A percentile compares a stretch with the other conserved stretches of the same genome.
Conservation (phyloP, 2,888 invertebrate species). For the Pseudococcus longispinus region DNA sequence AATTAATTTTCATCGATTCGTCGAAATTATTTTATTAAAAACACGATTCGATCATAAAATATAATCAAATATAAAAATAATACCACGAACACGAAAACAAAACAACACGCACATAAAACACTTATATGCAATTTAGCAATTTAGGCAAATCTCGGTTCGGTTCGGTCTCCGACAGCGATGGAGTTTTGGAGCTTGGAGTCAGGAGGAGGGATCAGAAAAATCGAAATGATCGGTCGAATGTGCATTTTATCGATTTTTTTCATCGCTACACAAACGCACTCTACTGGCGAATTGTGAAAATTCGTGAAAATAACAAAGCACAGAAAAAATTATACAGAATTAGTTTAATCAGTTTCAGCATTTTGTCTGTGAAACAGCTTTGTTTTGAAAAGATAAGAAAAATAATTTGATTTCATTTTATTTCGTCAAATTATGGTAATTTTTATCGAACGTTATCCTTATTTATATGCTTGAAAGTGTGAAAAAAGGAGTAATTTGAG, state of each 20-base stretch:
- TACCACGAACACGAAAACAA: constrained; percentile 32
- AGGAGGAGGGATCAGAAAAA: background rate
- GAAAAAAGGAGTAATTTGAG: background rate
- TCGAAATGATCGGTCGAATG: constrained; percentile 4
- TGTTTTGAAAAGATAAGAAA: background rate
- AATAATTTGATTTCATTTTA: background rate
- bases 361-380: background rate
- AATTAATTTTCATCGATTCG: background rate
- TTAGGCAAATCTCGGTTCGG: background rate
- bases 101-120: background rate
- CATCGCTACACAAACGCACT: background rate
- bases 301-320: background rate
- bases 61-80: constrained; percentile 17
- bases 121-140: background rate
- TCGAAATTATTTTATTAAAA: background rate
- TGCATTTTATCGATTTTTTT: constrained; percentile 23
- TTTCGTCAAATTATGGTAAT: background rate
- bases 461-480: background rate
- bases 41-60: background rate
- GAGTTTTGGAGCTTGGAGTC: background rate
- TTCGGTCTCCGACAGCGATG: constrained; percentile 3
- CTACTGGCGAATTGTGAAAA: background rate
- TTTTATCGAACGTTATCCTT: background rate
- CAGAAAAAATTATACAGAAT: background rate
- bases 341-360: background rate